phyloP scores from a whole-genome alignment of 2,797 vertebrate species.

The Gymnoscopelus microlampas region DNA sequence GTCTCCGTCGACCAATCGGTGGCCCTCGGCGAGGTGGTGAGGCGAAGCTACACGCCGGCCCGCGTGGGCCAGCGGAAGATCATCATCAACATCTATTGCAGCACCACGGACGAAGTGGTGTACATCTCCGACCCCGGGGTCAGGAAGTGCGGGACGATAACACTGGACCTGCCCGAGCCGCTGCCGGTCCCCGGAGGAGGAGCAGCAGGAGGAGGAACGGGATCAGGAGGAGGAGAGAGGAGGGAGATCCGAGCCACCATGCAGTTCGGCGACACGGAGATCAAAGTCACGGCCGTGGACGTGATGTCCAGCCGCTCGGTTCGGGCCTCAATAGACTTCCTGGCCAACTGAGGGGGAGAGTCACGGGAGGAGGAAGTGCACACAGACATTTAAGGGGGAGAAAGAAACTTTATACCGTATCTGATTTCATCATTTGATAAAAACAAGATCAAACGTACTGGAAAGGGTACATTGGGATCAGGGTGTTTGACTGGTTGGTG shows the following conservation, averaged over 20 bases:
- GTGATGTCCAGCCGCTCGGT: constrained; percentile 86
- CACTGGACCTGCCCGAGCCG: constrained; percentile 85
- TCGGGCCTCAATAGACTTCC: constrained; percentile 93
- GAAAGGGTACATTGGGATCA: constrained; percentile 58
- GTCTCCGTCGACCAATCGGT: constrained; percentile 93
- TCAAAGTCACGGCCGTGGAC: constrained; percentile 93
- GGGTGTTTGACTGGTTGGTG: neutral
- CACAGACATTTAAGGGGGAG: constrained; percentile 11
- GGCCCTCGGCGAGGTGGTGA: constrained; percentile 92
- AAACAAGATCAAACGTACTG: constrained; percentile 3
- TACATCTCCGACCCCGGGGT: constrained; percentile 93
- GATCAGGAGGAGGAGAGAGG: constrained; percentile 59
- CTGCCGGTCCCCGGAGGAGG: constrained; percentile 39
- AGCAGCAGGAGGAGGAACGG: constrained; percentile 43
- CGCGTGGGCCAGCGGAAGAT: constrained; percentile 90
- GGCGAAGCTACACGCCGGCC: constrained; percentile 93
- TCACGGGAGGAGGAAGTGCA: constrained; percentile 44
- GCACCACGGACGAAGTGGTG: constrained; percentile 83
- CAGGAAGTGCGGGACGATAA: constrained; percentile 92
- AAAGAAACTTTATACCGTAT: neutral
- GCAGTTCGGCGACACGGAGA: constrained; percentile 98
- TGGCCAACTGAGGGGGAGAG: constrained; percentile 84
- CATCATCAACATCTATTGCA: constrained; percentile 97
- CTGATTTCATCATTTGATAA: constrained; percentile 24
- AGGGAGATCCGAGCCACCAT: constrained; percentile 94